These are phyloP conservation scores for Arctia plantaginis DNA, from an alignment of 2,888 invertebrate species.

Conservation along the genomic window DNA sequence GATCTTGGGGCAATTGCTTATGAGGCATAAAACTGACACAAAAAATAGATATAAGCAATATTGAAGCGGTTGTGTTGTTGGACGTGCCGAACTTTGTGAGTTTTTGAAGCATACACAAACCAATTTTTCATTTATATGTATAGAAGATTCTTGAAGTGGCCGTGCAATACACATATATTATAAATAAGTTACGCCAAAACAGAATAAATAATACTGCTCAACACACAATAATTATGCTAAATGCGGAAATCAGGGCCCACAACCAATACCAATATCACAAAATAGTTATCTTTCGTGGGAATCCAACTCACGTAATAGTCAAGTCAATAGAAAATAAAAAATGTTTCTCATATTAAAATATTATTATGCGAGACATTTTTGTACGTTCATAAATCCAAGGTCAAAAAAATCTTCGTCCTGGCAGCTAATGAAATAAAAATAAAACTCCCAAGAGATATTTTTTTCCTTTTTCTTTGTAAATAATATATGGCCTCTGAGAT, in stretches of 20 bases:
- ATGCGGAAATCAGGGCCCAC: no score
- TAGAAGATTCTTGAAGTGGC: no score
- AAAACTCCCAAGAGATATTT: conserved; percentile 17
- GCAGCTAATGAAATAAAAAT: conserved; percentile 14
- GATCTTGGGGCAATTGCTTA: no score
- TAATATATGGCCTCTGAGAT: conserved; percentile 44
- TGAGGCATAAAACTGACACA: no score
- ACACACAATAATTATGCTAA: background rate
- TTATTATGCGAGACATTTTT: background rate
- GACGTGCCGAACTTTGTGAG: no score
- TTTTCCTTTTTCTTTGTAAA: conserved; percentile 37
- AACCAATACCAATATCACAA: no score
- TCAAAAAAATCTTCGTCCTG: conserved; percentile 7
- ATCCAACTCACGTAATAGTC: no score
- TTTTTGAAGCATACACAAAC: no score
- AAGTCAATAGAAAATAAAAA: background rate
- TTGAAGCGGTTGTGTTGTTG: no score
- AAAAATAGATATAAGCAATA: no score
- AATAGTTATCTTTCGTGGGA: no score
- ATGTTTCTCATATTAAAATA: background rate
- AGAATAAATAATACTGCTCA: background rate
- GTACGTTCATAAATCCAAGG: background rate
- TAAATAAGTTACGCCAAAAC: background rate
- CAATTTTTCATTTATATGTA: no score
- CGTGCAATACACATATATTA: background rate